A percentile compares a stretch with the other conserved stretches of the same genome.
phyloP scores from a whole-genome alignment of 2,888 invertebrate genomes.

The Noctuana brunneofusca region DNA sequence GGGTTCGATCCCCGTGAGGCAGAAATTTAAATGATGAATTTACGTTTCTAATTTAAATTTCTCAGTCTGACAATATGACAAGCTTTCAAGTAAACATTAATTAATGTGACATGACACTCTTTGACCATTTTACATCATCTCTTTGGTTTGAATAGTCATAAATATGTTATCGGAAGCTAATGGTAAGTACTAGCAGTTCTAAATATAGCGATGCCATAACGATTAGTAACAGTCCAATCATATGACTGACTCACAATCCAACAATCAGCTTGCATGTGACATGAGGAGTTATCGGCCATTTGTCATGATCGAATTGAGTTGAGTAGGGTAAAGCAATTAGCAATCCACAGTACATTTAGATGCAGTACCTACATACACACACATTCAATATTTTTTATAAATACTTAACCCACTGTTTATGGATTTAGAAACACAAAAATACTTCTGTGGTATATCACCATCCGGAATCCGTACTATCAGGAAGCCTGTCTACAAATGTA shows the following conservation, averaged over 20 bases:
- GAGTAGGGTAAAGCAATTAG: neutral
- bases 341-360: neutral
- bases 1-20: too few relatives aligned
- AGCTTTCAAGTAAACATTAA: neutral
- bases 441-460: too few relatives aligned
- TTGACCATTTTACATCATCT: neutral
- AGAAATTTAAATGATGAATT: too few relatives aligned
- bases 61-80: too few relatives aligned
- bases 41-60: too few relatives aligned
- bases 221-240: conserved; percentile 14
- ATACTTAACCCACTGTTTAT: too few relatives aligned
- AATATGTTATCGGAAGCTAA: conserved; percentile 1
- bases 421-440: too few relatives aligned
- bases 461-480: too few relatives aligned
- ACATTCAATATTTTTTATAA: too few relatives aligned
- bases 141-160: neutral
- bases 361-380: too few relatives aligned
- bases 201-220: conserved; percentile 16
- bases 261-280: neutral
- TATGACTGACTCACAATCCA: conserved; percentile 8
- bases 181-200: conserved; percentile 2
- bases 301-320: conserved; percentile 4
- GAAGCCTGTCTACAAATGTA: too few relatives aligned
- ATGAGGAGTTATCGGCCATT: conserved; percentile 13
- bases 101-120: neutral